phyloP scores from a whole-genome alignment of 2,797 vertebrate species.

The Apodemus agrarius region DNA sequence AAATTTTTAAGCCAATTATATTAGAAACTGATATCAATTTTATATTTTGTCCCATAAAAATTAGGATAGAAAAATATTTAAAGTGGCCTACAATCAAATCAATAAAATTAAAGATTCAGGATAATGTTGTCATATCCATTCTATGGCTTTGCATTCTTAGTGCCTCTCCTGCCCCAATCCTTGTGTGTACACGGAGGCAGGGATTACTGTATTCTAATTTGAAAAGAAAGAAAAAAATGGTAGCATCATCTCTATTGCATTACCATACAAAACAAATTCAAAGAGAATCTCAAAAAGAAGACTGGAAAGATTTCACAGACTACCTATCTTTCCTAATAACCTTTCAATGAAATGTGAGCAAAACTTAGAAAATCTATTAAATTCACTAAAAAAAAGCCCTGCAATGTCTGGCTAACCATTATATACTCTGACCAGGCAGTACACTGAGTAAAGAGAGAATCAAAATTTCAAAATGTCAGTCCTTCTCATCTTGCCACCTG shows the following conservation, averaged over 20 bases:
- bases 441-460: slow-evolving; percentile 19
- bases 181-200: neutral
- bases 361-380: neutral
- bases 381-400: neutral
- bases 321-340: slow-evolving; percentile 26
- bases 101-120: slow-evolving; percentile 29
- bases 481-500: neutral
- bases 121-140: neutral
- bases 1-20: neutral
- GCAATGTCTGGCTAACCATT: neutral
- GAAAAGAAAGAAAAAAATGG: neutral
- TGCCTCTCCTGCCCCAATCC: neutral
- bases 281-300: neutral
- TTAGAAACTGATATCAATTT: slow-evolving; percentile 7
- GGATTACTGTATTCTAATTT: neutral
- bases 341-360: slow-evolving; percentile 1
- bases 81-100: neutral
- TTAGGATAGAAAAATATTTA: slow-evolving; percentile 15
- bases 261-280: slow-evolving; percentile 9
- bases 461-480: neutral
- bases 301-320: slow-evolving; percentile 4
- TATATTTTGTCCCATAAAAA: neutral
- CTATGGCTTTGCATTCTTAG: neutral
- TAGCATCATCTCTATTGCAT: neutral
- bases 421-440: neutral